These are phyloP conservation scores for Platanista minor DNA, from an alignment of 2,113 vertebrate genomes.

Conservation along the genomic window DNA sequence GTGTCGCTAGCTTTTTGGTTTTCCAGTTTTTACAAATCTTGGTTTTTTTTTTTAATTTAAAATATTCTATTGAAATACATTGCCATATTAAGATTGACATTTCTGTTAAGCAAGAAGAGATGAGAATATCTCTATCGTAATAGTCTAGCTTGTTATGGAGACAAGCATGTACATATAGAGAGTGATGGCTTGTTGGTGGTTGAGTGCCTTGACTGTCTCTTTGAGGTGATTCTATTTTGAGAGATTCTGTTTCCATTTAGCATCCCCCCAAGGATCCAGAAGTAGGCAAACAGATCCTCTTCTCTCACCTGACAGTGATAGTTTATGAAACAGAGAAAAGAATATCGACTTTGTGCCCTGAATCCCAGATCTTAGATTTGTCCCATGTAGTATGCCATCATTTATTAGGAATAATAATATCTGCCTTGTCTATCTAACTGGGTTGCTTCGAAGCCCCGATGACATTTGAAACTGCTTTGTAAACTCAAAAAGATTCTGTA, in stretches of 20 bases:
- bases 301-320: background rate
- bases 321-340: background rate
- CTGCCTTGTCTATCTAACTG: background rate
- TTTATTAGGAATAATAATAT: background rate
- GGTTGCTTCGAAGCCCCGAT: background rate
- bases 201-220: background rate
- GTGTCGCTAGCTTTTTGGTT: background rate
- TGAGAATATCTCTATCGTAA: background rate
- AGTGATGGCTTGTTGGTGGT: background rate
- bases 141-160: constrained; percentile 26
- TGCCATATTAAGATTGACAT: constrained; percentile 12
- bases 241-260: background rate
- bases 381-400: accelerated
- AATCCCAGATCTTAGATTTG: background rate
- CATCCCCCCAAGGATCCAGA: background rate
- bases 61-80: background rate
- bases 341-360: background rate
- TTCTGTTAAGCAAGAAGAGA: constrained; percentile 37
- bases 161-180: background rate
- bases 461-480: background rate
- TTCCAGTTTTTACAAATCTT: constrained; percentile 29
- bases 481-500: background rate
- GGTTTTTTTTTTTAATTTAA: constrained; percentile 23
- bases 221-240: background rate
- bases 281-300: background rate